Evolutionary conservation across 2,113 vertebrate species (phyloP).

Genomic region (Eidolon helvum): DNA sequence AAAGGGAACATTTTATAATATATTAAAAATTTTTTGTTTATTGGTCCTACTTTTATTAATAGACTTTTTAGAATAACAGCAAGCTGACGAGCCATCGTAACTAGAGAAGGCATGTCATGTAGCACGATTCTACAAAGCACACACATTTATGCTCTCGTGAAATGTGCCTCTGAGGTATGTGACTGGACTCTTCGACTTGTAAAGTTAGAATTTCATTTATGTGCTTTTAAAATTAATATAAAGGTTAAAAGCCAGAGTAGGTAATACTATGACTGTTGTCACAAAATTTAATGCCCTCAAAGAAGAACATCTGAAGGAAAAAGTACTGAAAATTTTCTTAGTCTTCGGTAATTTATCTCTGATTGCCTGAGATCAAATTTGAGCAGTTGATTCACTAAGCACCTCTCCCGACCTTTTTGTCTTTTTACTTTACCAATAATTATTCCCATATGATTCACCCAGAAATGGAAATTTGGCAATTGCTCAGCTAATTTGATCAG

Average conservation of each 20-base stretch:
- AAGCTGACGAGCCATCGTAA: neutral
- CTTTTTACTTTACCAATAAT: slow-evolving; percentile 41
- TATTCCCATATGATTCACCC: slow-evolving; percentile 58
- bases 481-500: slow-evolving; percentile 61
- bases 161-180: neutral
- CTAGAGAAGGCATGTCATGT: accelerated
- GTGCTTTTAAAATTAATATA: neutral
- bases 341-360: neutral
- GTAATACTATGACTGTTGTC: neutral
- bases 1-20: neutral
- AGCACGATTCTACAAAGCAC: neutral
- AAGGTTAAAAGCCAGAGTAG: neutral
- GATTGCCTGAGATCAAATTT: slow-evolving; percentile 29
- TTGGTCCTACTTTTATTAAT: neutral
- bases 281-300: neutral
- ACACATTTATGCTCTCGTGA: accelerated
- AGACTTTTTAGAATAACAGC: neutral
- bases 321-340: neutral
- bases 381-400: slow-evolving; percentile 25
- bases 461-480: slow-evolving; percentile 61
- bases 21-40: neutral
- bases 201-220: neutral
- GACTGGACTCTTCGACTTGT: neutral
- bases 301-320: neutral
- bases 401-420: slow-evolving; percentile 49